These are phyloP conservation scores for Protonemura montana DNA, from an alignment of 2,888 invertebrate species.

Conservation along the genomic window DNA sequence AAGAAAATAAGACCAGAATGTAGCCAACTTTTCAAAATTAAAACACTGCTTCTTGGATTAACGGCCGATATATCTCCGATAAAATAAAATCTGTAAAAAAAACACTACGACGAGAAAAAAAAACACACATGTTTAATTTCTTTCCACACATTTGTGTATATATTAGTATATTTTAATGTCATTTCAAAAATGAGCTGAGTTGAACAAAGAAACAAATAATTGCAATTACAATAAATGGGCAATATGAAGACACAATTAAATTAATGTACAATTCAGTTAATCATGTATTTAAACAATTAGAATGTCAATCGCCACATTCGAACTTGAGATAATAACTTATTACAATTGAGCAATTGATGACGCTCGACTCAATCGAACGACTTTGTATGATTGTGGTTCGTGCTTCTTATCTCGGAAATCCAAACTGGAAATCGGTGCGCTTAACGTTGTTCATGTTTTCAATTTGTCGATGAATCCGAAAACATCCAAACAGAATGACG, in stretches of 20 bases:
- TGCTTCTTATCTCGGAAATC: neutral
- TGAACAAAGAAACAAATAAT: neutral
- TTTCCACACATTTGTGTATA: constrained; percentile 1
- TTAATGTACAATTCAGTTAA: neutral
- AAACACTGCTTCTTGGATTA: no score
- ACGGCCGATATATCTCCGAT: no score
- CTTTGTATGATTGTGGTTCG: neutral
- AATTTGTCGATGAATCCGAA: no score
- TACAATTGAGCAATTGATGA: neutral
- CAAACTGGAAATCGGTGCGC: neutral
- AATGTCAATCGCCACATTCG: neutral
- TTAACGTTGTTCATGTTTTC: no score
- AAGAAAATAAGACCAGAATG: no score
- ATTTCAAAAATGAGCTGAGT: neutral
- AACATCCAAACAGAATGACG: no score
- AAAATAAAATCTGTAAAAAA: no score
- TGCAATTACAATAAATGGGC: neutral
- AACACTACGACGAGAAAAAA: neutral
- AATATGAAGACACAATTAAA: neutral
- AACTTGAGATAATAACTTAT: neutral
- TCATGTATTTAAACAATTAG: neutral
- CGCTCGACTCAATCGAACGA: neutral
- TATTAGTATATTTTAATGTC: neutral
- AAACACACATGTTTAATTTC: neutral
- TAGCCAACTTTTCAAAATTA: no score